These are phyloP conservation scores for Nemopilema nomurai DNA, from an alignment of 30 jellyfish, hydroid and myxozoan genomes.

Conservation along the genomic window DNA sequence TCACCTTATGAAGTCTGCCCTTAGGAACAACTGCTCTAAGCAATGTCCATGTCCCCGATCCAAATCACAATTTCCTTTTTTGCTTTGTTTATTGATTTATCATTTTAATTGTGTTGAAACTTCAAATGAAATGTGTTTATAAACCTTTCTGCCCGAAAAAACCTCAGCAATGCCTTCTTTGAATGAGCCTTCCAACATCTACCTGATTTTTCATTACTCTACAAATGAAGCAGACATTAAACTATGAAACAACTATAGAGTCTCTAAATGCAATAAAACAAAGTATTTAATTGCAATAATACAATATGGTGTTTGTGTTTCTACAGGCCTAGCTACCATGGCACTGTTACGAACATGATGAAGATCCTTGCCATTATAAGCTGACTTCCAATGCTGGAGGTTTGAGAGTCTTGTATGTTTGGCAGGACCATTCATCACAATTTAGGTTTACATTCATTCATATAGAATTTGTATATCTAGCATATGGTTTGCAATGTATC, in stretches of 20 bases:
- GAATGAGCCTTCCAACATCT: too few species aligned
- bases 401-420: background rate
- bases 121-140: background rate
- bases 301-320: background rate
- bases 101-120: background rate
- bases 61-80: too few species aligned
- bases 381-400: too few species aligned
- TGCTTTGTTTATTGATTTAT: too few species aligned
- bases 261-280: too few species aligned
- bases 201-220: too few species aligned
- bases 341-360: slow-evolving; percentile 22
- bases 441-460: background rate
- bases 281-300: too few species aligned
- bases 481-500: background rate
- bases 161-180: too few species aligned
- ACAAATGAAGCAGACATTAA: too few species aligned
- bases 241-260: too few species aligned
- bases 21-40: background rate
- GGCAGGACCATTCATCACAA: background rate
- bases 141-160: too few species aligned
- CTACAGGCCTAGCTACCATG: slow-evolving; percentile 36
- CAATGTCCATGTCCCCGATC: too few species aligned
- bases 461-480: background rate
- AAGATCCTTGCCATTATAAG: background rate
- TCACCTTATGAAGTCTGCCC: background rate